A percentile compares a stretch with the other conserved stretches of the same genome.
Conservation (phyloP, 2,113 vertebrate species). For the Lagopus muta region DNA sequence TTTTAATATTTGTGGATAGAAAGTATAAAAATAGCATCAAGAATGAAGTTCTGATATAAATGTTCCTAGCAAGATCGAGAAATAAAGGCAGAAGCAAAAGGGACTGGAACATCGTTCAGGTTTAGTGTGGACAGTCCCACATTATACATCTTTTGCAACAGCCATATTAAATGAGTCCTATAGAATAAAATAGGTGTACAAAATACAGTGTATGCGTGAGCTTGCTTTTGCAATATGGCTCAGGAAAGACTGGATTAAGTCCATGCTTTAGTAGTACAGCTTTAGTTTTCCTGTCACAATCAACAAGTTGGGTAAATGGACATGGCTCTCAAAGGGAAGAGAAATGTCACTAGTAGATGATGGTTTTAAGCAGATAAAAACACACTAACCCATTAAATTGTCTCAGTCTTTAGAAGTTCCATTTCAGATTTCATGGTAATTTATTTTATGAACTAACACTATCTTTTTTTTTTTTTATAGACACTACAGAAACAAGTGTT, state of each 20-base stretch:
- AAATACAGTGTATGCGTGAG: not conserved
- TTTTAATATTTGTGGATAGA: not conserved
- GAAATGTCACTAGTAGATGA: not conserved
- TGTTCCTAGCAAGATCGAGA: not conserved
- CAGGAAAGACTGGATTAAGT: conserved; percentile 28
- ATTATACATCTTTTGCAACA: not conserved
- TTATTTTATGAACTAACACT: conserved; percentile 6
- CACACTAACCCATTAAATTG: not conserved
- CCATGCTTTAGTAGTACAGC: not conserved
- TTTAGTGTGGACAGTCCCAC: not conserved
- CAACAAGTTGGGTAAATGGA: conserved; percentile 18
- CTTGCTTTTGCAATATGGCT: conserved; percentile 2
- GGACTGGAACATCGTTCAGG: not conserved
- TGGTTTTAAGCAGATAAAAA: not conserved
- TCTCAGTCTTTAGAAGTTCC: not conserved
- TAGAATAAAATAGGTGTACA: not conserved
- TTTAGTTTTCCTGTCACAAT: conserved; percentile 45
- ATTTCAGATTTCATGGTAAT: not conserved
- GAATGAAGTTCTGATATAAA: not conserved
- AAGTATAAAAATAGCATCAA: not conserved
- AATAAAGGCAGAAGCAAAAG: not conserved
- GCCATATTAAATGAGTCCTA: not conserved
- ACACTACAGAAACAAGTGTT: conserved; percentile 93
- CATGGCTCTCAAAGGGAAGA: conserved; percentile 17
- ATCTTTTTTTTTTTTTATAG: conserved; percentile 74